phyloP scores from a whole-genome alignment of 2,888 invertebrate species.

The Conus canariensis region DNA sequence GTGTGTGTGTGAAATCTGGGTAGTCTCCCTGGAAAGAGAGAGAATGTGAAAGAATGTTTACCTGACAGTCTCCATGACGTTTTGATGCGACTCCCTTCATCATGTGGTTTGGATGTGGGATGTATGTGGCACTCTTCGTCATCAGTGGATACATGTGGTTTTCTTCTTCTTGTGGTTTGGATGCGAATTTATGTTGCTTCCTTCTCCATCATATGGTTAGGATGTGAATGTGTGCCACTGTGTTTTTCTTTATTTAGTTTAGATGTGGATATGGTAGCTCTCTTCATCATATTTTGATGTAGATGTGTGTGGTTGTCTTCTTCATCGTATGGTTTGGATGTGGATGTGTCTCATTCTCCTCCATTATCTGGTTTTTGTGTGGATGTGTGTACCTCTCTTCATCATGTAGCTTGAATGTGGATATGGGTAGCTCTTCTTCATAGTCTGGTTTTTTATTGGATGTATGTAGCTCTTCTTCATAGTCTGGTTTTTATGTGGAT shows the following conservation, averaged over 20 bases:
- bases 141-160: background rate
- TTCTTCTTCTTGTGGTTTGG: background rate
- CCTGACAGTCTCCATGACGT: no score
- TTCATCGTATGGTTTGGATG: background rate
- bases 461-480: background rate
- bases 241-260: background rate
- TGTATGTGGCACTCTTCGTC: background rate
- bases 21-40: no score
- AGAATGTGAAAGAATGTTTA: no score
- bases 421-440: no score
- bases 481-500: no score
- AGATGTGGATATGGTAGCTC: background rate
- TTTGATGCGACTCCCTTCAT: background rate
- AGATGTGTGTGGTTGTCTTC: background rate
- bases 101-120: no score
- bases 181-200: background rate
- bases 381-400: background rate
- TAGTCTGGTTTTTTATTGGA: background rate
- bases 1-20: no score
- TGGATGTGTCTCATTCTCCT: no score
- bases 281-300: background rate
- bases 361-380: background rate
- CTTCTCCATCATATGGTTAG: background rate
- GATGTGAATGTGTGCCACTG: background rate
- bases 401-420: background rate